Base-by-base conservation (phyloP, 1,140 invertebrate species). In the Hypothenemus hampei region DNA sequence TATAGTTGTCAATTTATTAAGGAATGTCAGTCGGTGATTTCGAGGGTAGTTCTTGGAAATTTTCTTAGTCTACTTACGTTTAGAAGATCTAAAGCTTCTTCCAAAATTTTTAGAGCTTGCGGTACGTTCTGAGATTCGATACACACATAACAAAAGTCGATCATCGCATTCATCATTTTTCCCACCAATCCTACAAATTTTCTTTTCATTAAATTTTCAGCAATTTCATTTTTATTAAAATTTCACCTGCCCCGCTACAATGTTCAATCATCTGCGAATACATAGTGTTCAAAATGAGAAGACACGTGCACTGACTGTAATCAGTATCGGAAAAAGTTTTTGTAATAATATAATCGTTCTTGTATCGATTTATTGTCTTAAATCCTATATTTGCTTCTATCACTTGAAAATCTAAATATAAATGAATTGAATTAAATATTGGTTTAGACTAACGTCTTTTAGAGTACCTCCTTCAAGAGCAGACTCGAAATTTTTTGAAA, bases 251-350 rank as follows among this genome's bases (percentile, higher is more conserved):
- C 24, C 75, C 76, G 18, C 69, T 68, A 60, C 77, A 81, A 55
- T 82, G 80, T 5, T 77, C 73, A 13, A 81, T 68, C 3, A 80
- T 70, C 61, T 81, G 79, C 1, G 67, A 72, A 41, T 81, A 81
- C n/a, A 75, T 73, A 0, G 75, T 73, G 6, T 70, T 66, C 11
- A 82, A 59, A 41, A 79, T 79, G 3, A 76, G 54, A 31, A 74
- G 62, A 58, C 81, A 82, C 57, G 79, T 72, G 55, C 81, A 82
- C 23, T 72, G 64, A 11, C 62, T 59, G 48, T 76, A 78, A 58
- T 77, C 71, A 3, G 71, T 47, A 8, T 69, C 55, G 3, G 72
- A 72, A 52, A 77, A 78, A 0, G 70, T 71, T 29, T 65, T 58
- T 0, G 64, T 70, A 3, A 70, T 62, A 15, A 59, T 59, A 23